Evolutionary conservation across 2,113 vertebrate species (phyloP), one percentile per base, ranked within the genome.

Genomic region (Percopsis transmontana): DNA sequence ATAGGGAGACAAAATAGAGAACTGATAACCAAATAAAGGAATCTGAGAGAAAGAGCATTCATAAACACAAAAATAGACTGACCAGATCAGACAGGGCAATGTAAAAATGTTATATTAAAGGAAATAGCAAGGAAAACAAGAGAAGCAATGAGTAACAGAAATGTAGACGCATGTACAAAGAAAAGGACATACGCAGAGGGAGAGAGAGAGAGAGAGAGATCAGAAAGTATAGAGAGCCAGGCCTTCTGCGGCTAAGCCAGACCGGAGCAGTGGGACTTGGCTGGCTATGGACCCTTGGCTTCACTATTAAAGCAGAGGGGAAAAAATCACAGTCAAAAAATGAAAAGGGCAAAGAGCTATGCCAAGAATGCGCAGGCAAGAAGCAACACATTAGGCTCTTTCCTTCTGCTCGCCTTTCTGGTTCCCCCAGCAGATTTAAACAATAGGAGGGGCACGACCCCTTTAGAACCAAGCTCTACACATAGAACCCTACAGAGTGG

Each of bases 361-460:
- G 87, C 84, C 90, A 91, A 91, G 88, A 91, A 91, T 91, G 88
- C 80, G 87, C 83, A 88, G 90, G 82, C 91, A 90, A 91, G 88
- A 91, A 90, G 77, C 80, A 90, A 91, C 89, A 90, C 84, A 90
- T 92, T 87, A 83, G 75, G 66, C 79, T 85, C 72, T 81, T 86
- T 86, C 79, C 77, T 80, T 83, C 83, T 81, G 84, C 78, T 74
- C 77, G 74, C 76, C 68, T 83, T 38, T 77, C 83, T 82, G 75
- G 87, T 90, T 83, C 76, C 62, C 66, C 47, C 74, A 81, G 76
- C 77, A 81, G 64, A 80, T 79, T 74, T 62, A 72, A 88, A 87
- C 80, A 90, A 89, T 81, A 82, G 79, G 70, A 80, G 76, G 64
- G 79, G 73, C 15, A 5, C 45, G 59, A 58, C 47, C 58, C 66